These are phyloP conservation scores for Scaptomyza reducta DNA, from an alignment of 2,888 invertebrate species.

Conservation along the genomic window DNA sequence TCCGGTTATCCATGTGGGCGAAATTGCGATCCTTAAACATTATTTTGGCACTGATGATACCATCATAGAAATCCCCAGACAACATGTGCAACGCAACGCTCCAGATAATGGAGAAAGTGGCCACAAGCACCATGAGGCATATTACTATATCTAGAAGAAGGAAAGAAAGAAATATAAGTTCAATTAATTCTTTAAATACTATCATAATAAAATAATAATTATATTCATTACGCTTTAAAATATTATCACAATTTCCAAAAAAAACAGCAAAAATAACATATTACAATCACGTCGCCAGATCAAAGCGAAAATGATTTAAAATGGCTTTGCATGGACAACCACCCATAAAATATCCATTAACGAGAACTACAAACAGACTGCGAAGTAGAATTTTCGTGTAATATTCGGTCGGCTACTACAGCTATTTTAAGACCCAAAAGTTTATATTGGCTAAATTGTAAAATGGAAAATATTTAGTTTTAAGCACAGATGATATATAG, in stretches of 20 bases:
- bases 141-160: conserved; percentile 71
- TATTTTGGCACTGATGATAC: conserved; percentile 80
- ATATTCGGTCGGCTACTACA: conserved; percentile 1
- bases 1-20: conserved; percentile 64
- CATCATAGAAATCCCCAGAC: conserved; percentile 77
- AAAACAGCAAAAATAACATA: neutral
- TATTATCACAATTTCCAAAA: neutral
- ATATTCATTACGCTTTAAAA: neutral
- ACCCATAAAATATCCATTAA: conserved; percentile 2
- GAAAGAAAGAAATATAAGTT: neutral
- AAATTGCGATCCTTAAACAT: conserved; percentile 72
- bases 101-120: conserved; percentile 80
- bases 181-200: neutral
- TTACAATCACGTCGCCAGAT: conserved; percentile 13
- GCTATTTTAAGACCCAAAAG: conserved; percentile 6
- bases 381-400: neutral
- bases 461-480: conserved; percentile 1
- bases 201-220: too few species aligned
- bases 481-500: conserved; percentile 40
- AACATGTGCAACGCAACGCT: conserved; percentile 75
- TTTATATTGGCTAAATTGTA: conserved; percentile 6
- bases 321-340: neutral
- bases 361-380: neutral
- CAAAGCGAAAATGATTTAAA: conserved; percentile 15
- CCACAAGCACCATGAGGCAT: conserved; percentile 80